phyloP scores from a whole-genome alignment of 2,113 vertebrate genomes.

The Chinchilla lanigera region DNA sequence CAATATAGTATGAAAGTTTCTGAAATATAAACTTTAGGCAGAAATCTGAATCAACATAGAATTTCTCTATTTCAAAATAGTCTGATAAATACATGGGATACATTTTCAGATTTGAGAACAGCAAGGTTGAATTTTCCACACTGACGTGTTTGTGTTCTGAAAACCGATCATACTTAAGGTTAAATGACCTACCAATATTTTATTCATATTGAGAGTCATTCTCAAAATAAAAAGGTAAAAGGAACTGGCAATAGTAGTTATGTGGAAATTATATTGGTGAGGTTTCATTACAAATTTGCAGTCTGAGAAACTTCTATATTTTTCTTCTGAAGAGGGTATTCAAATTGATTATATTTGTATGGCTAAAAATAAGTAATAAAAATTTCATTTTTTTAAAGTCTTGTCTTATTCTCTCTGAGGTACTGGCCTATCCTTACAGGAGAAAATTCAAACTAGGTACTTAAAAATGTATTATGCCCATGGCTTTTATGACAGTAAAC shows the following conservation, averaged over 20 bases:
- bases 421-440: neutral
- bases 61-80: constrained; percentile 55
- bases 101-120: constrained; percentile 58
- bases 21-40: constrained; percentile 38
- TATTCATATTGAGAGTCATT: neutral
- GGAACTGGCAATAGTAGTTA: neutral
- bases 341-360: constrained; percentile 37
- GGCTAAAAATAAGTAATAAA: constrained; percentile 2
- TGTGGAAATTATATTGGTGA: neutral
- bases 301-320: neutral
- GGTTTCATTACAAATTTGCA: constrained; percentile 27
- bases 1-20: neutral
- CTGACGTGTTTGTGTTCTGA: neutral
- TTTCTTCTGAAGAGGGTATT: neutral
- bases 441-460: constrained; percentile 26
- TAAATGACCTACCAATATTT: neutral
- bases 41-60: constrained; percentile 50
- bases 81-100: neutral
- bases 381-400: neutral
- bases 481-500: neutral
- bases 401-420: neutral
- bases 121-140: neutral
- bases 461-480: constrained; percentile 27
- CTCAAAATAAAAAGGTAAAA: neutral
- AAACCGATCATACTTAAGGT: constrained; percentile 33